A percentile compares a stretch with the other conserved stretches of the same genome.
phyloP scores from a whole-genome alignment of 2,113 vertebrate species.

The Peromyscus maniculatus region DNA sequence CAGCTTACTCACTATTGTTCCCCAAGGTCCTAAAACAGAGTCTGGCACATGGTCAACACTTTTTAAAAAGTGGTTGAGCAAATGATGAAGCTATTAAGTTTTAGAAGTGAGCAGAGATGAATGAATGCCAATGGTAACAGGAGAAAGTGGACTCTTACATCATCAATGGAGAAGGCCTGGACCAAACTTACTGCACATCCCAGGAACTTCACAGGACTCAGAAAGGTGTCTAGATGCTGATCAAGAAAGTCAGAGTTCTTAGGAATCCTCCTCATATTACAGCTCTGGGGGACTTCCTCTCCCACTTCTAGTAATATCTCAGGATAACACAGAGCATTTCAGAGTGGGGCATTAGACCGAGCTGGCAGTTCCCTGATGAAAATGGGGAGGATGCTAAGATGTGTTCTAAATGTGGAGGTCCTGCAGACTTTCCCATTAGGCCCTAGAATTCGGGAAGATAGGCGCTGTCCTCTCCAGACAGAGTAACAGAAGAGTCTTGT shows the following conservation, averaged over 20 bases:
- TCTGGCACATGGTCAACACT: neutral
- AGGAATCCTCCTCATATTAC: neutral
- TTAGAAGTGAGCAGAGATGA: neutral
- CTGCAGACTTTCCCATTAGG: neutral
- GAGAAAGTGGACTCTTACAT: neutral
- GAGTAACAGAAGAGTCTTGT: neutral
- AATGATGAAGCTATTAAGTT: neutral
- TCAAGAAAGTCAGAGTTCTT: neutral
- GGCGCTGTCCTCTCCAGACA: neutral
- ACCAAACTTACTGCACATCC: neutral
- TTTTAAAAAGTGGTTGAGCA: neutral
- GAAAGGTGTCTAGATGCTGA: neutral
- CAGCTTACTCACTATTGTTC: neutral
- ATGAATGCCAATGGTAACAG: too few species aligned
- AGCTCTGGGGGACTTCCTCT: neutral
- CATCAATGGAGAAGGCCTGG: neutral
- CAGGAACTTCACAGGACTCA: neutral
- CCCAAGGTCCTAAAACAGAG: neutral
- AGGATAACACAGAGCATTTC: neutral
- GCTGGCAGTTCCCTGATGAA: neutral
- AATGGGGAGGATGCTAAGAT: neutral
- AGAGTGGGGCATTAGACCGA: neutral
- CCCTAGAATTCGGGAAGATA: neutral
- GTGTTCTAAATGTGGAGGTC: neutral
- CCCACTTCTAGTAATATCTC: neutral